phyloP scores from a whole-genome alignment of 2,888 invertebrate species.

The Nipponacmea schrenckii region DNA sequence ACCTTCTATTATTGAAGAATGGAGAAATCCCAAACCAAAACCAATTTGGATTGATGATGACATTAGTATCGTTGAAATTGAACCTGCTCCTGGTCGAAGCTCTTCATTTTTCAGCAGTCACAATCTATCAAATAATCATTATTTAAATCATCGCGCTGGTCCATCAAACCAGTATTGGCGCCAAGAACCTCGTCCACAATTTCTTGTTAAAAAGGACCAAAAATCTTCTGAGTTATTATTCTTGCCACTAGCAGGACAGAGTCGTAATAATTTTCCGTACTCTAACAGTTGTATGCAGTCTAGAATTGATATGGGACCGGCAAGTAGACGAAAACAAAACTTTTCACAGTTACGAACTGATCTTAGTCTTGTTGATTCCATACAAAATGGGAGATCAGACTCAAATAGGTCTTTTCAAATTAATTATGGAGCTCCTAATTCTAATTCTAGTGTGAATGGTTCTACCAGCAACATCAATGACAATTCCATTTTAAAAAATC shows the following conservation, averaged over 20 bases:
- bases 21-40: slow-evolving; percentile 37
- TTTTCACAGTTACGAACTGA: slow-evolving; percentile 14
- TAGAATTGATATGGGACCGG: slow-evolving; percentile 30
- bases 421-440: slow-evolving; percentile 1
- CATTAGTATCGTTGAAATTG: slow-evolving; percentile 33
- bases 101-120: background rate
- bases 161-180: background rate
- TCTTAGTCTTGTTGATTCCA: background rate
- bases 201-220: slow-evolving; percentile 26
- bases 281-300: slow-evolving; percentile 18
- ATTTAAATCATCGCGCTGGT: background rate
- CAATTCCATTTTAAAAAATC: background rate
- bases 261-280: slow-evolving; percentile 18
- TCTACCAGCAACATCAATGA: background rate
- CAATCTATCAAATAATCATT: background rate
- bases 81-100: slow-evolving; percentile 22
- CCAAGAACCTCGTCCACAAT: slow-evolving; percentile 16
- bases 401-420: background rate
- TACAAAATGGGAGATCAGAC: background rate
- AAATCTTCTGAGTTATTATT: slow-evolving; percentile 26
- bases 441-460: background rate
- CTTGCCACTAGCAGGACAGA: slow-evolving; percentile 26
- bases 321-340: slow-evolving; percentile 25
- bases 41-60: slow-evolving; percentile 33
- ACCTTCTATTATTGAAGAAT: slow-evolving; percentile 37